Evolutionary conservation across 2,113 vertebrate species (phyloP).

Genomic region (Cinclus mexicanus): DNA sequence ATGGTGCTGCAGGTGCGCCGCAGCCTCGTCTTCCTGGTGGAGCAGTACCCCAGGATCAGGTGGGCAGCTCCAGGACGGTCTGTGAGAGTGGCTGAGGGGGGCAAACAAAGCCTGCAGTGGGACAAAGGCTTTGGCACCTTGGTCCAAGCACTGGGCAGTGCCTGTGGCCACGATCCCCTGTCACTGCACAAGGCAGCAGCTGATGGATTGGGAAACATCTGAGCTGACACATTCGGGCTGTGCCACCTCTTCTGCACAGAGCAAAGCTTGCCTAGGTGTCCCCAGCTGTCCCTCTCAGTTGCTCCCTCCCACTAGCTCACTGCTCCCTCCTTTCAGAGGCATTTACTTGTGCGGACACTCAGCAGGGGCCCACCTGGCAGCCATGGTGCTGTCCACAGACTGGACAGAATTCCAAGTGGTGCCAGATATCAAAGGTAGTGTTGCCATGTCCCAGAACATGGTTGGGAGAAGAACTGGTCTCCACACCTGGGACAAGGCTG

Average conservation of each 20-base stretch:
- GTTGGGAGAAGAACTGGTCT: not conserved
- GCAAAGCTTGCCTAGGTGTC: not conserved
- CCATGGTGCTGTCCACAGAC: slow-evolving; percentile 87
- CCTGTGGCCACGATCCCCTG: not conserved
- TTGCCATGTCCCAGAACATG: accelerated
- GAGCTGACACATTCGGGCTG: accelerated
- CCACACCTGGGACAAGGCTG: not conserved
- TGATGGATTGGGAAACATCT: not conserved
- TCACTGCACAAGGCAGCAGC: accelerated
- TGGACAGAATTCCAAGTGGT: slow-evolving; percentile 79
- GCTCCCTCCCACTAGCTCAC: not conserved
- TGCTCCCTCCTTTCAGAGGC: slow-evolving; percentile 73
- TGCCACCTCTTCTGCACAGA: accelerated
- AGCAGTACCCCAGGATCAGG: slow-evolving; percentile 81
- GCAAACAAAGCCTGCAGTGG: accelerated
- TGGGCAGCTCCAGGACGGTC: not conserved
- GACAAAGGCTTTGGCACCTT: accelerated
- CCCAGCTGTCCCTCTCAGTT: not conserved
- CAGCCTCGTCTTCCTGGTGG: slow-evolving; percentile 78
- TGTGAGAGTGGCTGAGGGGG: not conserved
- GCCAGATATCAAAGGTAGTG: slow-evolving; percentile 86
- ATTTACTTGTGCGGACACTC: slow-evolving; percentile 94
- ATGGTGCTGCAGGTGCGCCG: slow-evolving; percentile 90
- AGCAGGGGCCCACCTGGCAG: slow-evolving; percentile 88
- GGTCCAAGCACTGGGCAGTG: not conserved